Evolutionary conservation across 2,888 invertebrate genomes (phyloP), one percentile per base, ranked within the genome.

Genomic region (Lepidocyrtoides sp.): DNA sequence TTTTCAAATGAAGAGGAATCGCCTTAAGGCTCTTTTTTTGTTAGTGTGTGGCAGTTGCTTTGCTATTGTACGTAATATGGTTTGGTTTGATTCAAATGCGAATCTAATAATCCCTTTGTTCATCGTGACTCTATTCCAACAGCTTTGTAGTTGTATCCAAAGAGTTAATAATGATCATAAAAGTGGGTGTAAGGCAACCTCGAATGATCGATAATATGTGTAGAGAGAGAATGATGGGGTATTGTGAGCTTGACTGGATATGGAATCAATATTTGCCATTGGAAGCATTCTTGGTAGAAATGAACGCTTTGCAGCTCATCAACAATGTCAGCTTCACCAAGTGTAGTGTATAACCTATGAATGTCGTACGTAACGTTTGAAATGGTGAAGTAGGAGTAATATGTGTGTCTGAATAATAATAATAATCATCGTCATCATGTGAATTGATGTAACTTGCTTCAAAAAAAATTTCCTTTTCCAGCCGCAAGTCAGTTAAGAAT

Each of bases 401-500:
- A 8, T 72, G 66, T 41, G 41, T 44, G 20, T 23, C 17, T 72
- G 41, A 10, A 41, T 72, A 44, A 72, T 54, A 10, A 41, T 72
- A 44, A 72, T 54, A 14, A 54, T 17, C 4, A 54, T 32, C 32
- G 32, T 29, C 32, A 32, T 66, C 66, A n/a, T 44, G 63, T 44
- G 14, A n/a, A 32, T 66, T 26, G 5, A 32, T 66, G 17, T 29
- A 32, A 66, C 32, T 8, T 57, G 10, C 57, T 60, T 81, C 17
- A 17, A 20, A 44, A 44, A 8, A 26, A 23, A 41, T 66, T 57
- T 57, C 17, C 23, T 10, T 57, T 57, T 36, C 23, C 41, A 69
- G 32, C 63, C 84, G 51, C 48, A 63, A 69, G 69, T 69, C 84
- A 82, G 44, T 84, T 63, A 84, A 69, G 69, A 84, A 51, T 82